Conservation (phyloP, 2,888 invertebrate species). For the Mallateleia sp. region DNA sequence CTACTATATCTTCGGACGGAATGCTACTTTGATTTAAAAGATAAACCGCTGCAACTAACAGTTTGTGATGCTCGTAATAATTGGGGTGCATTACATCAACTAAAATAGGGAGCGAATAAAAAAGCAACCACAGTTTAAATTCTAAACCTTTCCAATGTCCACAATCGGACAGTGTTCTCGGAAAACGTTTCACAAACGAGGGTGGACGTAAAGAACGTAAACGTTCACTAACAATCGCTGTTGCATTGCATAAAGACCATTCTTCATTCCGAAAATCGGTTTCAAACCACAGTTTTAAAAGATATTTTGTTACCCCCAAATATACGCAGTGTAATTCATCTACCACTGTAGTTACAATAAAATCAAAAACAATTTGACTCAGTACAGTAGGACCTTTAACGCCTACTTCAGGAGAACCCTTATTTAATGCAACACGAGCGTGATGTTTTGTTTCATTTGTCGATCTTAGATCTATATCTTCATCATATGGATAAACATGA, state of each 20-base stretch:
- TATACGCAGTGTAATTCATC: no score
- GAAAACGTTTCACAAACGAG: conserved; percentile 66
- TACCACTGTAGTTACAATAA: no score
- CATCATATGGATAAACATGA: no score
- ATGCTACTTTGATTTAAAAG: conserved; percentile 68
- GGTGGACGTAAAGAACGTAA: conserved; percentile 72
- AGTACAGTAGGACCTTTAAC: no score
- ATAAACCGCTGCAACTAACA: conserved; percentile 72
- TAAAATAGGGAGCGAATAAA: conserved; percentile 77
- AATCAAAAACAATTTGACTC: no score
- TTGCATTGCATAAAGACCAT: conserved; percentile 8
- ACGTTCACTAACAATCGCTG: conserved; percentile 51
- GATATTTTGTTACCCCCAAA: no score
- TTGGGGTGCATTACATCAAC: conserved; percentile 64
- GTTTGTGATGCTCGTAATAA: conserved; percentile 75
- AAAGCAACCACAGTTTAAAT: conserved; percentile 69
- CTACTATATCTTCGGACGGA: conserved; percentile 43
- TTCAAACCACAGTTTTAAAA: no score
- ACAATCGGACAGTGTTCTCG: conserved; percentile 63
- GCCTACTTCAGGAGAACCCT: no score
- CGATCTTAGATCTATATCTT: no score
- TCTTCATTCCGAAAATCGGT: background rate
- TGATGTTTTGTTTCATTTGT: no score
- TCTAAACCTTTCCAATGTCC: conserved; percentile 78
- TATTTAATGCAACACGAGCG: no score